Evolutionary conservation across 2,797 vertebrate species (phyloP).

Genomic region (Sparidentex hasta): DNA sequence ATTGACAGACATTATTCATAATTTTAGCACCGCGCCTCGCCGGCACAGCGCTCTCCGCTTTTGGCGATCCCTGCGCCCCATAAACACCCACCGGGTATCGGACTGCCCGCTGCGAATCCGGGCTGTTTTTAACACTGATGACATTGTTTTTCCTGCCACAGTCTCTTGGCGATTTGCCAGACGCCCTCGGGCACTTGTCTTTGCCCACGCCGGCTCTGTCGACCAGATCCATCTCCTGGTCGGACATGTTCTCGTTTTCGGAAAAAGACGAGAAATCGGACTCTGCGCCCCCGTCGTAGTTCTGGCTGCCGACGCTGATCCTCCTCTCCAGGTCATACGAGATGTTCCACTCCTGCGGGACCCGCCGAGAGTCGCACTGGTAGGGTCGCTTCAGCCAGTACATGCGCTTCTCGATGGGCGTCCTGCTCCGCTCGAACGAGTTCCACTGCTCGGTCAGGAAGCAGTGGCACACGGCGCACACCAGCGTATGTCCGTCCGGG

Average conservation of each 20-base stretch:
- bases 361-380: conserved; percentile 91
- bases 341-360: conserved; percentile 86
- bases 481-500: conserved; percentile 90
- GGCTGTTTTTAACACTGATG: conserved; percentile 83
- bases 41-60: conserved; percentile 71
- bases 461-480: conserved; percentile 96
- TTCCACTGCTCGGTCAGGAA: conserved; percentile 97
- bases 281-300: conserved; percentile 85
- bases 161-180: conserved; percentile 75
- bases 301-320: conserved; percentile 78
- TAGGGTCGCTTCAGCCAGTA: conserved; percentile 97
- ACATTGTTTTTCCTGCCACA: conserved; percentile 72
- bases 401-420: conserved; percentile 96
- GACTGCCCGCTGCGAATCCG: conserved; percentile 76
- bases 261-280: conserved; percentile 94
- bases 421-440: conserved; percentile 94
- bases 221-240: conserved; percentile 86
- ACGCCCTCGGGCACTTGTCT: conserved; percentile 72
- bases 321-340: conserved; percentile 84
- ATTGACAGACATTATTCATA: conserved; percentile 78
- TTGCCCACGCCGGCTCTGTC: conserved; percentile 67
- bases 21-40: conserved; percentile 74
- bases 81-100: conserved; percentile 77
- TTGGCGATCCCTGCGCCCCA: conserved; percentile 74
- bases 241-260: conserved; percentile 91